Percentiles rank a stretch among this genome's conserved stretches.
Evolutionary conservation across 2,113 vertebrate genomes (phyloP).

Genomic region (Tachysurus fulvidraco): DNA sequence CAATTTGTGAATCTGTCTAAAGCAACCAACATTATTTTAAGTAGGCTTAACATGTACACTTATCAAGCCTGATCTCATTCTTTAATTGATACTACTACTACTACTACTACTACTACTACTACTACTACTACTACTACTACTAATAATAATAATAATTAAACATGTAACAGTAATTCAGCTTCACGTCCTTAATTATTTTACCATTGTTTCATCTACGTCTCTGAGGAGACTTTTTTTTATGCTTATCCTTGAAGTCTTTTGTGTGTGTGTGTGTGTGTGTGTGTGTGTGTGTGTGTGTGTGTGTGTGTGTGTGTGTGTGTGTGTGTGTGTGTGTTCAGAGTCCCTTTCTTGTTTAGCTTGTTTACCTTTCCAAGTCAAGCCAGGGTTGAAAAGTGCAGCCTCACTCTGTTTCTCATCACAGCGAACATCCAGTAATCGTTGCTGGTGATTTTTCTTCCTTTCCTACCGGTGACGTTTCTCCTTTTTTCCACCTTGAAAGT

Average conservation of each 20-base stretch:
- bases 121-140: too few species aligned
- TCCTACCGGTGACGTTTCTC: not conserved
- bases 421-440: conserved; percentile 9
- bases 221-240: conserved; percentile 23
- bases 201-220: not conserved
- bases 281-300: conserved; percentile 4
- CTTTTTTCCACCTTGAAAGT: conserved; percentile 9
- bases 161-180: not conserved
- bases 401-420: conserved; percentile 26
- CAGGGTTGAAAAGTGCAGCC: conserved; percentile 26
- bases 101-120: too few species aligned
- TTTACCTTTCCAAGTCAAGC: conserved; percentile 1
- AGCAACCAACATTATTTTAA: too few species aligned
- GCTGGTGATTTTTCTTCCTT: conserved; percentile 39
- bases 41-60: too few species aligned
- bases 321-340: not conserved
- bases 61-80: too few species aligned
- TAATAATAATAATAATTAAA: too few species aligned
- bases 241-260: conserved; percentile 22
- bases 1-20: too few species aligned
- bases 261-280: not conserved
- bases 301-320: conserved; percentile 8
- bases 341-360: conserved; percentile 9
- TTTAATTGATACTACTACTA: too few species aligned
- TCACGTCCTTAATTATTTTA: not conserved